phyloP scores from a whole-genome alignment of 2,888 invertebrate species.

The Drosophila monieri region DNA sequence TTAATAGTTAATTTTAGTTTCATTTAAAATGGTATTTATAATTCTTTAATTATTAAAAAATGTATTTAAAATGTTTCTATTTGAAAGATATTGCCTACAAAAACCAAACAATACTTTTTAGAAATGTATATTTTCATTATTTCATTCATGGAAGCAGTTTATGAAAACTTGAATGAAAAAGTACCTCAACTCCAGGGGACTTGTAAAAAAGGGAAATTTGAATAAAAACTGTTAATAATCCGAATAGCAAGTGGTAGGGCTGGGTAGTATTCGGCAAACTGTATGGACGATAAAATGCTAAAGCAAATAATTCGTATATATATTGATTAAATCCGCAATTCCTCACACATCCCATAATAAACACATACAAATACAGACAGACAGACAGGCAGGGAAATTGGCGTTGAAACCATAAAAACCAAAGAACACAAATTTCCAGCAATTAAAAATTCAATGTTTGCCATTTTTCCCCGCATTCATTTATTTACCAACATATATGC shows the following conservation, averaged over 20 bases:
- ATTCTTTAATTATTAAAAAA: too few relatives aligned
- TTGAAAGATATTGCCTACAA: too few relatives aligned
- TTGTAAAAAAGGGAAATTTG: conserved; percentile 9
- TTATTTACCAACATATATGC: background rate
- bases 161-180: conserved; percentile 1
- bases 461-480: conserved; percentile 32
- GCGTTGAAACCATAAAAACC: conserved; percentile 51
- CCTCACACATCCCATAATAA: conserved; percentile 48
- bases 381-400: conserved; percentile 14
- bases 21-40: too few relatives aligned
- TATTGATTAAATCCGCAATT: background rate
- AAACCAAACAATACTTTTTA: too few relatives aligned
- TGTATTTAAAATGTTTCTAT: too few relatives aligned
- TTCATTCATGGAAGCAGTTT: background rate
- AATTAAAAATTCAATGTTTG: conserved; percentile 75
- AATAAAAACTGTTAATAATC: conserved; percentile 70
- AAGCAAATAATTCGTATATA: conserved; percentile 58
- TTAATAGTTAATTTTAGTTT: too few relatives aligned
- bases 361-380: background rate
- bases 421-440: conserved; percentile 67
- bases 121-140: too few relatives aligned
- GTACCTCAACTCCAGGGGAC: conserved; percentile 32
- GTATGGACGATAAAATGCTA: conserved; percentile 43
- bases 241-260: conserved; percentile 22
- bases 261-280: background rate